A percentile compares a stretch with the other conserved stretches of the same genome.
These are phyloP conservation scores for Scalopus aquaticus DNA, from an alignment of 2,113 vertebrate species.

Conservation along the genomic window DNA sequence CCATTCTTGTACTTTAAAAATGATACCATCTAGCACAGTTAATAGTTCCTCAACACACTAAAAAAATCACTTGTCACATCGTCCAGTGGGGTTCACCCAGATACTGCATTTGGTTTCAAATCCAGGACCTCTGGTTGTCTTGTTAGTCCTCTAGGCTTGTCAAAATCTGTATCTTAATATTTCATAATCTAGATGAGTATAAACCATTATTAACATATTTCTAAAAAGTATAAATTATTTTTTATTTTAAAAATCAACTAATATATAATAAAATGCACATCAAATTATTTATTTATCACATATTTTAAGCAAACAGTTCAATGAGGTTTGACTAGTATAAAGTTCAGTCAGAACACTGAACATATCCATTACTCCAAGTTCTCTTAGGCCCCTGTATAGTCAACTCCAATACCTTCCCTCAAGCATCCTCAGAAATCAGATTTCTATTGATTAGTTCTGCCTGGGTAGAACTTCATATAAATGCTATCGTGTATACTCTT, in stretches of 20 bases:
- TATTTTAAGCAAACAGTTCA: background rate
- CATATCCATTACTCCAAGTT: background rate
- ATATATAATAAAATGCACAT: background rate
- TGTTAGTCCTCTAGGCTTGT: background rate
- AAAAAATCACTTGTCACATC: background rate
- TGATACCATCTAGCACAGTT: background rate
- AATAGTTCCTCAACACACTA: background rate
- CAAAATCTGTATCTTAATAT: background rate
- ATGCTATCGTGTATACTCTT: background rate
- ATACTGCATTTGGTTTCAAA: background rate
- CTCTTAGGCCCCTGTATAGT: background rate
- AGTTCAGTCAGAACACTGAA: background rate
- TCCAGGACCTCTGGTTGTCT: background rate
- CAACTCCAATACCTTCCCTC: background rate
- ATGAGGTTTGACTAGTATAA: background rate
- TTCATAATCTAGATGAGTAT: background rate
- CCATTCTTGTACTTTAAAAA: background rate
- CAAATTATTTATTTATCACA: background rate
- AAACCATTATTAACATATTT: background rate
- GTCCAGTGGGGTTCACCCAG: background rate
- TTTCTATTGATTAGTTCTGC: background rate
- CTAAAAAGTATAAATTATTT: background rate
- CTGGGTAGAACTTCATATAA: background rate
- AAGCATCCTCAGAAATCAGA: background rate
- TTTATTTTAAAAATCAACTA: background rate